Base-by-base conservation (phyloP, 2,113 vertebrate genomes). In the Apodemus sylvaticus region DNA sequence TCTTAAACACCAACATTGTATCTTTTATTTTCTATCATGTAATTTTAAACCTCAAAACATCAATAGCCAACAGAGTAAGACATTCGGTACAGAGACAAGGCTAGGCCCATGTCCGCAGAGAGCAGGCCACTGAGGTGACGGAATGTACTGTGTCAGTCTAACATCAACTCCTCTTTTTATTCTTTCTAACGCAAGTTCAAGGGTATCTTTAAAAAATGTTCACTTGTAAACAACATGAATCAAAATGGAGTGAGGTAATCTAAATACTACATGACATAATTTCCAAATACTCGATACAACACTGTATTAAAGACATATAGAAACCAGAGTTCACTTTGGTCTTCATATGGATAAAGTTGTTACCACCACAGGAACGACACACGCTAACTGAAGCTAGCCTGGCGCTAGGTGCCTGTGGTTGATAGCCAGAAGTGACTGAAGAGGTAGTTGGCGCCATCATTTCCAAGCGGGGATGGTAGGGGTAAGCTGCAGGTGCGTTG, bases 1-100 rank as follows among this genome's bases (percentile, higher is more conserved):
- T 62, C 79, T 93, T 98, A 98, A 99, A 99, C 98, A 98, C 66
- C 98, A 99, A 98, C 3, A 97, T 98, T 99, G 98, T 98, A 98
- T 98, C 97, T 97, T 99, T 99, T 99, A 98, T 99, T 99, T 98
- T 98, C 98, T 98, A 98, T 98, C 98, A 99, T 98, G 98, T 98
- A 98, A 98, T 98, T 98, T 98, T 96, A 98, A 98, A 98, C 98
- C 98, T 98, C 98, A 99, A 98, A 98, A 98, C 98, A 98, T 98
- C 97, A 98, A 98, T 98, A 98, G 98, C 97, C 98, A 98, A 99
- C 98, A 98, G 98, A 98, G 96, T 98, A 98, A 98, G 97, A 98
- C 97, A 98, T 97, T 93, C 98, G 96, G 98, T 98, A 98, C 98
- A 98, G 98, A 98, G 98, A 98, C 97, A 97, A 97, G 98, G 98